These are phyloP conservation scores for Paedocypris sp. DNA, from an alignment of 2,113 vertebrate species.

Conservation along the genomic window DNA sequence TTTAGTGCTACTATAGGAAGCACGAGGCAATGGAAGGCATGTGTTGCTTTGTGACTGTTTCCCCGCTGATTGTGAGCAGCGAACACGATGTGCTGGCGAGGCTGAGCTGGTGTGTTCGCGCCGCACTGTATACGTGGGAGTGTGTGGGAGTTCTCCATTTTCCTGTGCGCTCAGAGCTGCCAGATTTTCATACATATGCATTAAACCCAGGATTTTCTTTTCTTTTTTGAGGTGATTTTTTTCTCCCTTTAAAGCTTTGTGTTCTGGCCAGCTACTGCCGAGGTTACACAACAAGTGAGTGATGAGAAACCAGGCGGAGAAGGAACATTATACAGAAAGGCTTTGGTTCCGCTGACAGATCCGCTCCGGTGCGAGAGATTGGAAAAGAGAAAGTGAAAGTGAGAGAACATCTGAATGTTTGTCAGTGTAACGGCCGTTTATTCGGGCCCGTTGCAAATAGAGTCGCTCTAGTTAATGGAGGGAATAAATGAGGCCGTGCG, in stretches of 20 bases:
- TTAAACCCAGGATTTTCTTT: constrained; percentile 45
- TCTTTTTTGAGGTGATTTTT: constrained; percentile 38
- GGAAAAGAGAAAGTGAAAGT: not conserved
- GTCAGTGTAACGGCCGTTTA: not conserved
- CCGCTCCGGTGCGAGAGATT: not conserved
- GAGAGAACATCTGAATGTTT: not conserved
- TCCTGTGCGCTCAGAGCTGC: constrained; percentile 47
- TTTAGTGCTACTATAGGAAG: constrained; percentile 10
- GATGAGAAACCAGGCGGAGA: constrained; percentile 3
- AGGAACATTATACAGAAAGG: not conserved
- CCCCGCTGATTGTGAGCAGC: not conserved
- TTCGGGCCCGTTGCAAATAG: not conserved
- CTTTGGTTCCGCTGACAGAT: constrained; percentile 6
- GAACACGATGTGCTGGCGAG: constrained; percentile 39
- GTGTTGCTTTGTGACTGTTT: constrained; percentile 10
- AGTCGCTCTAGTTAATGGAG: constrained; percentile 5
- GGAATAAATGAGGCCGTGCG: constrained; percentile 30
- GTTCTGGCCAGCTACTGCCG: constrained; percentile 13
- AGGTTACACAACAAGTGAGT: constrained; percentile 29
- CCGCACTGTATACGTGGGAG: constrained; percentile 44
- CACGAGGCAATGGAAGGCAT: constrained; percentile 12
- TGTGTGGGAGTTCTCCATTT: constrained; percentile 58
- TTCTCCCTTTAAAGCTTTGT: constrained; percentile 16
- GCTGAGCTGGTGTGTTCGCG: constrained; percentile 47
- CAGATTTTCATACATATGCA: constrained; percentile 48